Conservation (phyloP, 2,888 invertebrate genomes). For the Patella pellucida region DNA sequence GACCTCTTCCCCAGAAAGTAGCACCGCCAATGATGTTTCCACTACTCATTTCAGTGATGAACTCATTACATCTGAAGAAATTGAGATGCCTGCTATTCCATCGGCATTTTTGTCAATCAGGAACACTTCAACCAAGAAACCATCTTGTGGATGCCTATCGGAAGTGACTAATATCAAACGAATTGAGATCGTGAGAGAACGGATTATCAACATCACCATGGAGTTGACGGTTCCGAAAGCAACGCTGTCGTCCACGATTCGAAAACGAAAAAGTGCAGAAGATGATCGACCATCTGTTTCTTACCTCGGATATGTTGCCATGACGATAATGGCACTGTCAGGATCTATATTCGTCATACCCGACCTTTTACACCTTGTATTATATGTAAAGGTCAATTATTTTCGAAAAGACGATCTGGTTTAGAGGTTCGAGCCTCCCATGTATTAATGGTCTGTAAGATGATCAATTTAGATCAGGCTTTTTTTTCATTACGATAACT, state of each 20-base stretch:
- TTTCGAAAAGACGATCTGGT: too few species aligned
- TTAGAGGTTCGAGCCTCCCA: too few species aligned
- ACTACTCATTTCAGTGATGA: too few species aligned
- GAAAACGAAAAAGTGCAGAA: neutral
- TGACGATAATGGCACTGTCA: neutral
- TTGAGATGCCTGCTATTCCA: neutral
- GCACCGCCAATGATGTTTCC: too few species aligned
- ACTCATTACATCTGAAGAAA: neutral
- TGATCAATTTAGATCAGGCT: too few species aligned
- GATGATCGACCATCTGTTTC: constrained; percentile 1
- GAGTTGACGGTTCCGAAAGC: neutral
- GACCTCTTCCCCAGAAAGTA: neutral
- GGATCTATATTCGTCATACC: neutral
- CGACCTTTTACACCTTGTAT: neutral
- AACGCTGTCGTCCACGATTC: neutral
- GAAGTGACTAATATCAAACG: neutral
- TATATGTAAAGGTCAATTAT: too few species aligned
- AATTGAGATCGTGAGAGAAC: neutral
- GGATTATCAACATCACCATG: neutral
- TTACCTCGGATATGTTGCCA: neutral
- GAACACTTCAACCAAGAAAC: neutral
- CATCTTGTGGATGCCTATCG: neutral
- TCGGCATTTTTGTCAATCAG: neutral
- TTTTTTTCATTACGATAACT: too few species aligned
- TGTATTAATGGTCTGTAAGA: too few species aligned